These are phyloP conservation scores for Macropis europaea DNA, from an alignment of 2,888 invertebrate species.

Conservation along the genomic window DNA sequence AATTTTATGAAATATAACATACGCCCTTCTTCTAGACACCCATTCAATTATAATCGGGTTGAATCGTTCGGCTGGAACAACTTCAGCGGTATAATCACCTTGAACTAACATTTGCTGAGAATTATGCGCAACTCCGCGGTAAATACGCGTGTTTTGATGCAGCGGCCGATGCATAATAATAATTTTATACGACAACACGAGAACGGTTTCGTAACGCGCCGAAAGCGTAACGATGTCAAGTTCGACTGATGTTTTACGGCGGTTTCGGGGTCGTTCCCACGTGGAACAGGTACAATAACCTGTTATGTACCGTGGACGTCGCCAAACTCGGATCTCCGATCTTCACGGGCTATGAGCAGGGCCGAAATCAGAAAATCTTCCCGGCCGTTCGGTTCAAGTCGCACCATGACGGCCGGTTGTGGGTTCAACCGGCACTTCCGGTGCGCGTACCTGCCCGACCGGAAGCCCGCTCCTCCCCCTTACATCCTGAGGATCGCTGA, in stretches of 20 bases:
- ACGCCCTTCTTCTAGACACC: no score
- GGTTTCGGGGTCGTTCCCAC: slow-evolving; percentile 48
- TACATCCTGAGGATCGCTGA: slow-evolving; percentile 47
- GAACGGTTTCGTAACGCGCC: slow-evolving; percentile 19
- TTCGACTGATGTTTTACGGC: slow-evolving; percentile 30
- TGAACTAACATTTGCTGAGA: no score
- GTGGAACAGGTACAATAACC: slow-evolving; percentile 48
- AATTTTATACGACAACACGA: neutral
- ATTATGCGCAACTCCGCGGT: no score
- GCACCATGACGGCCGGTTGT: slow-evolving; percentile 58
- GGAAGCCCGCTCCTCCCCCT: slow-evolving; percentile 59
- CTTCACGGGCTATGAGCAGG: slow-evolving; percentile 60
- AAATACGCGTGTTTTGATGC: neutral
- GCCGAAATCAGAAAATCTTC: slow-evolving; percentile 65
- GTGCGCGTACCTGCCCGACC: slow-evolving; percentile 64
- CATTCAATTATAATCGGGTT: no score
- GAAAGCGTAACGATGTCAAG: slow-evolving; percentile 51
- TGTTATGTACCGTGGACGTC: slow-evolving; percentile 30
- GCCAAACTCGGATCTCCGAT: slow-evolving; percentile 56
- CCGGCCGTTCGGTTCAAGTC: slow-evolving; percentile 53
- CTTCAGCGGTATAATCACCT: no score
- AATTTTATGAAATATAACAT: no score
- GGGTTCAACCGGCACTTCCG: slow-evolving; percentile 66
- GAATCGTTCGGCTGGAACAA: no score
- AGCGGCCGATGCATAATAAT: neutral